These are phyloP conservation scores for Brachionichthys hirsutus DNA, from an alignment of 2,113 vertebrate genomes.

Conservation along the genomic window DNA sequence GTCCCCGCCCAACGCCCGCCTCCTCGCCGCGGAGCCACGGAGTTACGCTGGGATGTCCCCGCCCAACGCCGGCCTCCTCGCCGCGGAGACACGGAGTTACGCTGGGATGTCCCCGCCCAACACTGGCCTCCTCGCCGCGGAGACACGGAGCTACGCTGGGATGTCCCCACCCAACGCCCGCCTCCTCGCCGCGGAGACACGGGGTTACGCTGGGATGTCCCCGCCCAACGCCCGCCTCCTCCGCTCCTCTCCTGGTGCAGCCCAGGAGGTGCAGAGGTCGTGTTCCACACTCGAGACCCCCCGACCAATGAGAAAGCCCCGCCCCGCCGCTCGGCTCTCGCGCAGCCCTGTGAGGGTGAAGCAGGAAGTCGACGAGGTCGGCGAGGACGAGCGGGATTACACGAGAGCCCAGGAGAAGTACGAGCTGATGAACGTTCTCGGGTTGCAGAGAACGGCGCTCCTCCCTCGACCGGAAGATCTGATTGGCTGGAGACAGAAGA, in stretches of 20 bases:
- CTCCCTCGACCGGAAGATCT: slow-evolving; percentile 77
- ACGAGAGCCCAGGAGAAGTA: slow-evolving; percentile 80
- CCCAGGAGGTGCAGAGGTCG: slow-evolving; percentile 66
- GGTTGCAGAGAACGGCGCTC: slow-evolving; percentile 80
- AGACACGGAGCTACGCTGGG: no score
- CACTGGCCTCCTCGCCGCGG: slow-evolving; percentile 71
- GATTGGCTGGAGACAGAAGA: slow-evolving; percentile 82
- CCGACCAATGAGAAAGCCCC: slow-evolving; percentile 38
- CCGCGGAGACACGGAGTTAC: slow-evolving; percentile 56
- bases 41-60: no score
- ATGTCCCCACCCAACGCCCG: no score
- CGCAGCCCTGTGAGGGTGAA: slow-evolving; percentile 69
- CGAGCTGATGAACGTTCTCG: slow-evolving; percentile 79
- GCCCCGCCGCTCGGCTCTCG: slow-evolving; percentile 20
- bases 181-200: no score
- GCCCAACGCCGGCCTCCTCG: no score
- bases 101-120: slow-evolving; percentile 50
- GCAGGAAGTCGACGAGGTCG: slow-evolving; percentile 68
- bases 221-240: slow-evolving; percentile 68
- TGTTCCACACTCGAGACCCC: slow-evolving; percentile 67
- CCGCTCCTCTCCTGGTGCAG: slow-evolving; percentile 73
- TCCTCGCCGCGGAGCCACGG: slow-evolving; percentile 68
- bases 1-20: slow-evolving; percentile 60
- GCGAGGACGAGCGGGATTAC: slow-evolving; percentile 76
- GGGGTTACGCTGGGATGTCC: slow-evolving; percentile 45